Percentiles rank a stretch among this genome's conserved stretches.
Evolutionary conservation across 2,797 vertebrate genomes (phyloP).

Genomic region (Tragelaphus oryx): DNA sequence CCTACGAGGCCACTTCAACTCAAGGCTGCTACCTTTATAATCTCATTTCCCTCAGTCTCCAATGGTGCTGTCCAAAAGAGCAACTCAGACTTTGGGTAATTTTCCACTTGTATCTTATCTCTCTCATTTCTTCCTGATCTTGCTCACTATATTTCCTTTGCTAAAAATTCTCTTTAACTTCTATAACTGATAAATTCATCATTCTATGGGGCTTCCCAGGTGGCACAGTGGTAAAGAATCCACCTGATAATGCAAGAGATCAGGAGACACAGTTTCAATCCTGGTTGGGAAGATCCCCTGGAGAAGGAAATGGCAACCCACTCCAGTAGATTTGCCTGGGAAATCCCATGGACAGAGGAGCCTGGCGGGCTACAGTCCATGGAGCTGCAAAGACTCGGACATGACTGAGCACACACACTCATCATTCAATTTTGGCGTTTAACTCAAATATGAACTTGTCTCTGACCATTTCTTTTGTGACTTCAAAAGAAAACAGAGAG

Average conservation of each 20-base stretch:
- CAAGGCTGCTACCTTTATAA: not conserved
- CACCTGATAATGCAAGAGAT: not conserved
- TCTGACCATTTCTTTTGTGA: not conserved
- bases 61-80: not conserved
- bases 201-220: not conserved
- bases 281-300: not conserved
- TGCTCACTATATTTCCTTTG: not conserved
- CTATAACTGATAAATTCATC: not conserved
- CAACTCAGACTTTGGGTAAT: not conserved
- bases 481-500: not conserved
- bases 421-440: not conserved
- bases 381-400: not conserved
- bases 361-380: not conserved
- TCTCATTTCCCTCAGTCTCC: not conserved
- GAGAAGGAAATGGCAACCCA: not conserved
- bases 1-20: not conserved
- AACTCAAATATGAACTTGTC: not conserved
- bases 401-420: not conserved
- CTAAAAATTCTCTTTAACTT: not conserved
- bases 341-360: not conserved
- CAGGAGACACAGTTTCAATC: not conserved
- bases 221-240: not conserved
- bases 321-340: not conserved
- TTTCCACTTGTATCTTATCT: not conserved
- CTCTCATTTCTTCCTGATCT: not conserved